These are phyloP conservation scores for Epizoanthus illoricatus DNA, from an alignment of 92 coral and sea anemone species.

Conservation along the genomic window DNA sequence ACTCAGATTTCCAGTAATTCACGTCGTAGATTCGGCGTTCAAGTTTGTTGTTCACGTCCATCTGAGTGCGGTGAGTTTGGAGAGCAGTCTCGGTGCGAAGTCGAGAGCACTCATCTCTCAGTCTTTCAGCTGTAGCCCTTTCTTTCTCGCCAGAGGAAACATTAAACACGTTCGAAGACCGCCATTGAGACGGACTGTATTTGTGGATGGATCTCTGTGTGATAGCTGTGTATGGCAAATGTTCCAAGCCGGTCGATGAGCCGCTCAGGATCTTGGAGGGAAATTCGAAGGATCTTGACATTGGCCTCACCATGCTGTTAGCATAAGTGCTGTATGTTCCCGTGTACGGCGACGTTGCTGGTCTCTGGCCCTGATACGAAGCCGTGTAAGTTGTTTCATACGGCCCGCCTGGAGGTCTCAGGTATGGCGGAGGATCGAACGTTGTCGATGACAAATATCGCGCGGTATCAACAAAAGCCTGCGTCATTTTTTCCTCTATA, in stretches of 20 bases:
- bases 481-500: conserved; percentile 52
- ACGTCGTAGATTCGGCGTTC: conserved; percentile 90
- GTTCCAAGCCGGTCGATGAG: conserved; percentile 83
- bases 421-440: conserved; percentile 93
- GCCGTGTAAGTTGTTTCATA: conserved; percentile 93
- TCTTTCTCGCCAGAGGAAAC: conserved; percentile 95
- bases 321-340: conserved; percentile 56
- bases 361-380: conserved; percentile 61
- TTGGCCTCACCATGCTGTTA: conserved; percentile 49
- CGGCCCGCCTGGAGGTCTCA: conserved; percentile 83
- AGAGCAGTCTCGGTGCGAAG: conserved; percentile 95
- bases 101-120: conserved; percentile 93
- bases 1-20: conserved; percentile 85
- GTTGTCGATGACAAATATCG: conserved; percentile 78
- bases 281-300: conserved; percentile 77
- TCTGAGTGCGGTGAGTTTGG: conserved; percentile 91
- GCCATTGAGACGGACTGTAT: conserved; percentile 90
- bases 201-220: conserved; percentile 76
- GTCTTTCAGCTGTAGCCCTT: conserved; percentile 93
- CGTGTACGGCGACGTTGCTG: conserved; percentile 69
- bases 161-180: conserved; percentile 85
- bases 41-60: conserved; percentile 94
- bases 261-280: conserved; percentile 84
- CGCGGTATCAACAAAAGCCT: conserved; percentile 90
- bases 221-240: conserved; percentile 89